Evolutionary conservation across 1,140 invertebrate species (phyloP).

Genomic region (Drosophila varians): DNA sequence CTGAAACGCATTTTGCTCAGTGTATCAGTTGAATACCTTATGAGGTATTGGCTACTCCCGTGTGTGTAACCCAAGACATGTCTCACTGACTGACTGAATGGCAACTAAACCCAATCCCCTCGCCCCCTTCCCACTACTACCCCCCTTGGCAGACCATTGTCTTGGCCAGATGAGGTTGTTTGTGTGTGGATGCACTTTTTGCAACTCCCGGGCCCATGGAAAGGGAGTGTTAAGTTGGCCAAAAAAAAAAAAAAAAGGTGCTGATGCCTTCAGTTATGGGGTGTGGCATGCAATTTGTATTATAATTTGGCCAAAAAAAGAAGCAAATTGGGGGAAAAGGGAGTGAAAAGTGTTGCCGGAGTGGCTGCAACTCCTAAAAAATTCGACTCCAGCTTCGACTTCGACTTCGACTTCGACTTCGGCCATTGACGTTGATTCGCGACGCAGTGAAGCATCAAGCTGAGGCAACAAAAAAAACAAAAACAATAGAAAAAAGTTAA

Average conservation of each 20-base stretch:
- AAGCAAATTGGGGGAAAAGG: background rate
- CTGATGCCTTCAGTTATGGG: slow-evolving; percentile 27
- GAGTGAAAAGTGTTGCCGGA: slow-evolving; percentile 3
- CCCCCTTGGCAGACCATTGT: slow-evolving; percentile 33
- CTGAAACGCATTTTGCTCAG: background rate
- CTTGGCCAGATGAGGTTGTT: slow-evolving; percentile 11
- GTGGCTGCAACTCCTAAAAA: slow-evolving; percentile 5
- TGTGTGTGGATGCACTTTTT: slow-evolving; percentile 20
- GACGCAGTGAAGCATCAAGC: slow-evolving; percentile 45
- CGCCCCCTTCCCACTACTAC: background rate
- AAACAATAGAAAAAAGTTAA: background rate
- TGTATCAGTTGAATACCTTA: background rate
- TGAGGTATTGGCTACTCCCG: no score
- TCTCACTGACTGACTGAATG: slow-evolving; percentile 41
- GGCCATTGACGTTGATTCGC: slow-evolving; percentile 49
- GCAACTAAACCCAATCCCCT: background rate
- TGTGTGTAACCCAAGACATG: background rate
- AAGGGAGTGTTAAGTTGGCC: slow-evolving; percentile 9
- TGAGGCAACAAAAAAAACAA: background rate
- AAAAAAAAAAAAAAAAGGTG: no score
- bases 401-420: slow-evolving; percentile 3
- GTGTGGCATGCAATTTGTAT: slow-evolving; percentile 75
- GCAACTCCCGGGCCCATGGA: slow-evolving; percentile 1
- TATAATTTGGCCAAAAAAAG: slow-evolving; percentile 48
- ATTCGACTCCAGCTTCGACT: slow-evolving; percentile 14